These are phyloP conservation scores for Rhabdornis inornatus DNA, from an alignment of 2,113 vertebrate genomes.

Conservation along the genomic window DNA sequence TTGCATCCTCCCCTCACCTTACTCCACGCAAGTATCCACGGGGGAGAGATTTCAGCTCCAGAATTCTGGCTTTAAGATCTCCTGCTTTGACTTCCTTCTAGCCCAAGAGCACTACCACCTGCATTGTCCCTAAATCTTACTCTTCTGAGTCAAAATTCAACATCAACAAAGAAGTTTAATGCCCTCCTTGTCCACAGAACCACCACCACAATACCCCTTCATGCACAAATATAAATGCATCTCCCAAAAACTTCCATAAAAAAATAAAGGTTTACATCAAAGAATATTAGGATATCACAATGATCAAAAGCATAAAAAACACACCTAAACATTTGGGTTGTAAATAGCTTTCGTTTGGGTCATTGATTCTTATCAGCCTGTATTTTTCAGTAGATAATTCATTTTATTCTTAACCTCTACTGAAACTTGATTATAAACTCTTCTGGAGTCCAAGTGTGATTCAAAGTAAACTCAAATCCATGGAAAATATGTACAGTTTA, in stretches of 20 bases:
- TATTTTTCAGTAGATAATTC: background rate
- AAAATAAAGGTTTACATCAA: background rate
- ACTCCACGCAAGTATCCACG: fast-evolving
- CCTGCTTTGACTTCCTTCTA: background rate
- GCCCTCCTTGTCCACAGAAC: background rate
- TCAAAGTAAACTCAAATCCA: background rate
- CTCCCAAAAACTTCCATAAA: background rate
- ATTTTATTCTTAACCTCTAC: background rate
- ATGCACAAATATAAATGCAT: fast-evolving
- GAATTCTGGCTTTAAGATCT: background rate
- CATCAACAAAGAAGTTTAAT: background rate
- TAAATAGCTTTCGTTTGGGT: background rate
- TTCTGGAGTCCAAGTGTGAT: background rate
- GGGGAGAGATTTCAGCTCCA: background rate
- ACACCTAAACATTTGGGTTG: fast-evolving
- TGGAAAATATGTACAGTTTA: background rate
- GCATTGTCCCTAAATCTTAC: background rate
- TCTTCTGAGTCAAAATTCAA: background rate
- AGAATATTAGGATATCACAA: background rate
- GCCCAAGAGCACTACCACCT: background rate
- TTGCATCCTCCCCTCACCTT: background rate
- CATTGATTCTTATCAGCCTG: background rate
- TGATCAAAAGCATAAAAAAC: background rate
- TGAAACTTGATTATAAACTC: background rate
- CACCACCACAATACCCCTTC: background rate